phyloP scores from a whole-genome alignment of 2,113 vertebrate species.

The Montifringilla adamsi region DNA sequence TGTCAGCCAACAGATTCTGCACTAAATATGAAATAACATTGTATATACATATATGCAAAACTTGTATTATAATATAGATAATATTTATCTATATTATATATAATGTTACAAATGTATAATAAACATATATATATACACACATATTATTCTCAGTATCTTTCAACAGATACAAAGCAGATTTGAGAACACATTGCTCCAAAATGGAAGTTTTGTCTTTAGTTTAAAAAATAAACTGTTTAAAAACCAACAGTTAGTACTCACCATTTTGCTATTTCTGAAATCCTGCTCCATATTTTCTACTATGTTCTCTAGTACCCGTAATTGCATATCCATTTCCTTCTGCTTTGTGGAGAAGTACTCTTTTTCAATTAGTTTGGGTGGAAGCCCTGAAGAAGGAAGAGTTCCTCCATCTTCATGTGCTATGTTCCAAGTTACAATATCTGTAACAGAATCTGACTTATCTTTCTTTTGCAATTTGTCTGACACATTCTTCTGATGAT shows the following conservation, averaged over 20 bases:
- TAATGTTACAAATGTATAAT: not conserved
- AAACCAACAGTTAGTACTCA: conserved; percentile 2
- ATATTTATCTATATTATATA: not conserved
- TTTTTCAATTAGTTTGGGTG: not conserved
- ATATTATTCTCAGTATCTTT: not conserved
- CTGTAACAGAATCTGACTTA: not conserved
- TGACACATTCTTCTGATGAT: not conserved
- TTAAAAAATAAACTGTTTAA: not conserved
- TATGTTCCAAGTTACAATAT: conserved; percentile 24
- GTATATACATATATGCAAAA: not conserved
- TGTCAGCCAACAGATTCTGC: not conserved
- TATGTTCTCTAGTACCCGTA: conserved; percentile 80
- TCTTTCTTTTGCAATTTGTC: not conserved
- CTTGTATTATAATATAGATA: not conserved
- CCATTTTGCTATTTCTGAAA: conserved; percentile 75
- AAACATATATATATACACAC: not conserved
- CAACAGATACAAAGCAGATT: not conserved
- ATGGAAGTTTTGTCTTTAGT: not conserved
- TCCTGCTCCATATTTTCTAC: conserved; percentile 83
- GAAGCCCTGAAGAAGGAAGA: not conserved
- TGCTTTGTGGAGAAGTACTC: conserved; percentile 74
- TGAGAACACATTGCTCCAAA: not conserved
- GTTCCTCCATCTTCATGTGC: not conserved
- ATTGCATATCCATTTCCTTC: conserved; percentile 78
- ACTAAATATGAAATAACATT: not conserved